Conservation (phyloP, 1,140 invertebrate species). For the Cotesia typhae region DNA sequence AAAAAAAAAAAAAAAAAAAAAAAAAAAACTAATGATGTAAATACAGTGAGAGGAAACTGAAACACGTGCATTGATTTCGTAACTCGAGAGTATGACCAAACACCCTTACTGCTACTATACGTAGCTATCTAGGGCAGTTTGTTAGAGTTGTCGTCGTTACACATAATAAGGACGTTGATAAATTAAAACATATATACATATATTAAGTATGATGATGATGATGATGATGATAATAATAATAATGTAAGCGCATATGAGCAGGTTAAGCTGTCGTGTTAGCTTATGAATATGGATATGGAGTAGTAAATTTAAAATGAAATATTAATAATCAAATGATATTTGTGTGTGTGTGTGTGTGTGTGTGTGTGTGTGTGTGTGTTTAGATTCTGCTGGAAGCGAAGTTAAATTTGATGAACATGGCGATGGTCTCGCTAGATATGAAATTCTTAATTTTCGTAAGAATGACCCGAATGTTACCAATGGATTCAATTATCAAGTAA, state of each 20-base stretch:
- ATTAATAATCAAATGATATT: conserved; percentile 23
- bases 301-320: neutral
- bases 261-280: neutral
- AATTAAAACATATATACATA: conserved; percentile 1
- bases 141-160: no score
- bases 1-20: no score
- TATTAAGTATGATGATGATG: neutral
- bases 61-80: neutral
- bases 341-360: conserved; percentile 1
- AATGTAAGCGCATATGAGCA: neutral
- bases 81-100: neutral
- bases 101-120: neutral
- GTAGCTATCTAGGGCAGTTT: no score
- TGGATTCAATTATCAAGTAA: conserved; percentile 72
- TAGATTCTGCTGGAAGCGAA: conserved; percentile 73
- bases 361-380: conserved; percentile 23
- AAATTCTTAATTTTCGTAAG: conserved; percentile 71
- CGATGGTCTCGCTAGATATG: conserved; percentile 74
- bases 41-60: conserved; percentile 6
- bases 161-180: no score
- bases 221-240: no score
- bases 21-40: neutral
- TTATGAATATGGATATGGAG: conserved; percentile 24
- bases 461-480: conserved; percentile 62
- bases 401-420: conserved; percentile 75